Conservation (phyloP, 2,113 vertebrate species). For the Odontesthes bonariensis region DNA sequence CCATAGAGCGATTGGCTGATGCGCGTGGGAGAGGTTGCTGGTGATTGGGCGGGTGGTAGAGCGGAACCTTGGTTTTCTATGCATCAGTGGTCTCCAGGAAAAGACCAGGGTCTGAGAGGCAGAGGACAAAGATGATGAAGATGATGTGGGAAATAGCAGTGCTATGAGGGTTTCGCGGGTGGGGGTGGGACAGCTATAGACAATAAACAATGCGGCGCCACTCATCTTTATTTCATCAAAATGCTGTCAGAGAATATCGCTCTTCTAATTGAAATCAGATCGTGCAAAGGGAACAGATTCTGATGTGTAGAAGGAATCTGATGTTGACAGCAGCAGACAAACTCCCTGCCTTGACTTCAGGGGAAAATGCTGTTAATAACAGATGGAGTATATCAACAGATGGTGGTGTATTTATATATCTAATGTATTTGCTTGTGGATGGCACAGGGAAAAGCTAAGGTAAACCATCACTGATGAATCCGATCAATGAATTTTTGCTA, state of each 20-base stretch:
- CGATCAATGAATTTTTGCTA: not conserved
- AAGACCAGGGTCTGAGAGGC: constrained; percentile 39
- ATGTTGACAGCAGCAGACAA: constrained; percentile 14
- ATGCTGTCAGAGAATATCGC: not conserved
- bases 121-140: constrained; percentile 61
- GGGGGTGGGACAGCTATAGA: not conserved
- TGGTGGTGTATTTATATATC: constrained; percentile 24
- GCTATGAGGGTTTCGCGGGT: constrained; percentile 14
- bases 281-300: not conserved
- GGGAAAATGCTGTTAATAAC: constrained; percentile 37
- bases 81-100: constrained; percentile 73
- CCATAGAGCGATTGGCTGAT: constrained; percentile 51
- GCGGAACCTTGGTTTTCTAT: constrained; percentile 61
- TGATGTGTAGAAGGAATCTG: constrained; percentile 3
- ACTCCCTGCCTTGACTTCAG: constrained; percentile 29
- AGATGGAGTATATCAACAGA: constrained; percentile 61
- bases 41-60: constrained; percentile 60
- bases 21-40: constrained; percentile 45
- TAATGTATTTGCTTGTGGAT: constrained; percentile 26
- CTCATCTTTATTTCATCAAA: constrained; percentile 7
- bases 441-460: constrained; percentile 5
- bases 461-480: constrained; percentile 7
- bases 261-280: not conserved
- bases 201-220: not conserved
- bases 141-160: constrained; percentile 47